Evolutionary conservation across 2,888 invertebrate species (phyloP), one percentile per base, ranked within the genome.

Genomic region (Corbicula japonica): DNA sequence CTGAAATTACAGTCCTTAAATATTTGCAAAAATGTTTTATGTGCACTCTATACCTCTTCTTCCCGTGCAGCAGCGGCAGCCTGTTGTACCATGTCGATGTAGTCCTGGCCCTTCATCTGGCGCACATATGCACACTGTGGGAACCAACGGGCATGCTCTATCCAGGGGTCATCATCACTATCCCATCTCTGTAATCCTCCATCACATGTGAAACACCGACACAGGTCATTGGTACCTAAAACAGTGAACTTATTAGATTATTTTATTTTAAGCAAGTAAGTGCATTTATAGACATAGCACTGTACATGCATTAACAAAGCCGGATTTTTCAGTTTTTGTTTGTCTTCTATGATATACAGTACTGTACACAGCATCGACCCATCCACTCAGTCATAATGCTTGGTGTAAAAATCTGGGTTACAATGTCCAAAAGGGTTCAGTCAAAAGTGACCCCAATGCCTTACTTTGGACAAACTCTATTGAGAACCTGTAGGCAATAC

Each of bases 121-220:
- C 63, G 50, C 8, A 87, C 73, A 76, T 68, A 85, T 1, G n/a
- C 23, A 73, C 87, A 87, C 5, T 70, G 26, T 3, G 85, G 86
- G 46, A 74, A 78, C 81, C 83, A 84, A 21, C 86, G 73, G 0
- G 85, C 84, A 68, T 87, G 87, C 50, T 86, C 87, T 21, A 87
- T 73, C 85, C 85, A 83, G 0, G 85, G 85, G 23, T 84, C 76
- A 62, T 87, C 87, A n/a, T 77, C 77, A 0, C 78, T 76, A 28
- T 80, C 81, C 87, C 87, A 87, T 6, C 76, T 46, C 23, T 78
- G 78, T 1, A 86, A 65, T 0, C 87, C 87, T 21, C 83, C 83
- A 35, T 80, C 83, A 68, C 83, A 83, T 1, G 70, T 52, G 44
- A 71, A 83, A 69, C 79, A 83, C 2, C 76, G 65, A 48, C 73